These are phyloP conservation scores for Procambarus virginalis DNA, from an alignment of 1,140 invertebrate species.

Conservation along the genomic window DNA sequence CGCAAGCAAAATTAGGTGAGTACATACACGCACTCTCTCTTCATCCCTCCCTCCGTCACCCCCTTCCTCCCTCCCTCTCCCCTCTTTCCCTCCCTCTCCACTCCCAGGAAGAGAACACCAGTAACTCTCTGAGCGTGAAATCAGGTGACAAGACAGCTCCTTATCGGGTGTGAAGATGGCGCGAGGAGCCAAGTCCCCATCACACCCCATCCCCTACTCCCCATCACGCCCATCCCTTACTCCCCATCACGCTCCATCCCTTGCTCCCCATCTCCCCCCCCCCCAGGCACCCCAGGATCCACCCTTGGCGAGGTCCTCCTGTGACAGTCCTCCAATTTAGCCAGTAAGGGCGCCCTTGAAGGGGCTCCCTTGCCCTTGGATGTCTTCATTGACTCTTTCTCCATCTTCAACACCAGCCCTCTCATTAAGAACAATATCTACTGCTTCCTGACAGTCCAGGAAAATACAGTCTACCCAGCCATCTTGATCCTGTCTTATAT, in stretches of 20 bases:
- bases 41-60: too few species aligned
- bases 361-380: background rate
- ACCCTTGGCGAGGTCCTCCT: too few species aligned
- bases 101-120: background rate
- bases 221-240: background rate
- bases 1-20: too few species aligned
- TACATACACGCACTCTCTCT: too few species aligned
- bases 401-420: background rate
- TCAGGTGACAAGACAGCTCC: too few species aligned
- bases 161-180: too few species aligned
- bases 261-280: conserved; percentile 14
- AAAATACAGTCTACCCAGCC: background rate
- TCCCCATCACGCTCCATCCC: conserved; percentile 11
- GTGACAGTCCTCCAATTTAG: background rate
- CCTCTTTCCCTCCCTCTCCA: too few species aligned
- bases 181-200: background rate
- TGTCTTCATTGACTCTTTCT: background rate
- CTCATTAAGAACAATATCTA: background rate
- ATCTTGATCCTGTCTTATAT: background rate
- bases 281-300: too few species aligned
- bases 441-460: too few species aligned
- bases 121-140: too few species aligned
- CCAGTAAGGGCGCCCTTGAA: too few species aligned
- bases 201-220: conserved; percentile 1
- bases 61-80: too few species aligned